Conservation (phyloP, 2,113 vertebrate genomes). For the Bubalus kerabau region DNA sequence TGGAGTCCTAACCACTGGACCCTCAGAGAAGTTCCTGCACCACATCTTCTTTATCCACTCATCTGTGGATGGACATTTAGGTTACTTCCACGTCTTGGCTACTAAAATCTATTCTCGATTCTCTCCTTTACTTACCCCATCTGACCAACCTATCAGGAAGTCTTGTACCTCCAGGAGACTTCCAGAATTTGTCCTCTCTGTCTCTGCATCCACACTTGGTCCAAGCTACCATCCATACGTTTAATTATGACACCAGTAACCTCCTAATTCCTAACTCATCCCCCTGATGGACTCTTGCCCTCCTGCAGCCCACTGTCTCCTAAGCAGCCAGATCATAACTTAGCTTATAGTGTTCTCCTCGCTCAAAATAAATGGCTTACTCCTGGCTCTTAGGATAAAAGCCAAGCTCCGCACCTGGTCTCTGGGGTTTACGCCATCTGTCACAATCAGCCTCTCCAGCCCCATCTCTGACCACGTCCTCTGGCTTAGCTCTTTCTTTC, state of each 20-base stretch:
- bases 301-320: not conserved
- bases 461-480: not conserved
- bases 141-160: not conserved
- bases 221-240: not conserved
- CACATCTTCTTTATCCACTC: not conserved
- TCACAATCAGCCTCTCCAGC: not conserved
- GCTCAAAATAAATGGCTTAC: not conserved
- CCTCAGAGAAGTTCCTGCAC: not conserved
- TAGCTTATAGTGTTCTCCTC: not conserved
- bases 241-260: not conserved
- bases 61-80: not conserved
- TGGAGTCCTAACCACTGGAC: not conserved
- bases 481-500: not conserved
- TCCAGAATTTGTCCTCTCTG: not conserved
- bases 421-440: rapidly evolving
- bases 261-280: not conserved
- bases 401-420: not conserved
- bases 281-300: no score
- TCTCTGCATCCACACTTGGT: not conserved
- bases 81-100: not conserved
- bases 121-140: not conserved
- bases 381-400: not conserved
- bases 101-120: not conserved
- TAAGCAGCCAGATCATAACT: not conserved
- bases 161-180: not conserved